phyloP scores from a whole-genome alignment of 2,888 invertebrate species.

The Caenorhabditis sp. region DNA sequence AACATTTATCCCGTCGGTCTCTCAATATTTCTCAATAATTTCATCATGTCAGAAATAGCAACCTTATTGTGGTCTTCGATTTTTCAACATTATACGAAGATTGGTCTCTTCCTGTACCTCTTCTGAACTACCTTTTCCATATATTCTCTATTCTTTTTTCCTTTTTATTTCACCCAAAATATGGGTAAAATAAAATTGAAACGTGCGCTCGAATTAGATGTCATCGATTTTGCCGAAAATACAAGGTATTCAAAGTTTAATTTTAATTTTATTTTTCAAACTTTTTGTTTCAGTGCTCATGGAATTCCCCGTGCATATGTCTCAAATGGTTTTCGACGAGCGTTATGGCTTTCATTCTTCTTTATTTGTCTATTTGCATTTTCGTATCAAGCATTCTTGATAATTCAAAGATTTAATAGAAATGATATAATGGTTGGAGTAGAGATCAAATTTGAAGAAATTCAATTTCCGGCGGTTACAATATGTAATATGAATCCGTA shows the following conservation, averaged over 20 bases:
- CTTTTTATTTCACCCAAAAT: not conserved
- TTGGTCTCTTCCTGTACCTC: not conserved
- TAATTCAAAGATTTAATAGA: conserved; percentile 62
- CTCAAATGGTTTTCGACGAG: conserved; percentile 52
- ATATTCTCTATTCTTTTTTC: too few species aligned
- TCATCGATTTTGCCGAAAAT: conserved; percentile 63
- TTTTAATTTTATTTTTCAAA: conserved; percentile 5
- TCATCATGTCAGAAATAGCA: too few species aligned
- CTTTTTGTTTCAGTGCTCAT: conserved; percentile 56
- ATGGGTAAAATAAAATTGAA: conserved; percentile 38
- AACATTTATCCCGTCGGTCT: too few species aligned
- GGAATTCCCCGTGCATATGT: conserved; percentile 68
- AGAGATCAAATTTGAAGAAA: conserved; percentile 69
- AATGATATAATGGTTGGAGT: conserved; percentile 71
- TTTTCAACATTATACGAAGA: conserved; percentile 1
- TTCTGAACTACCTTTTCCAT: too few species aligned
- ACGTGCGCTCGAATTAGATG: conserved; percentile 41
- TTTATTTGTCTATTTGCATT: conserved; percentile 63
- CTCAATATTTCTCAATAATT: too few species aligned
- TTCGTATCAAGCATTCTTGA: conserved; percentile 63
- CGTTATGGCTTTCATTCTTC: conserved; percentile 65
- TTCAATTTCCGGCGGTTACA: conserved; percentile 68
- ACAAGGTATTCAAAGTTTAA: not conserved
- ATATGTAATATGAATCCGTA: conserved; percentile 70
- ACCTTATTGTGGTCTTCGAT: not conserved